Conservation (phyloP, 2,113 vertebrate species). For the Catagonus wagneri region DNA sequence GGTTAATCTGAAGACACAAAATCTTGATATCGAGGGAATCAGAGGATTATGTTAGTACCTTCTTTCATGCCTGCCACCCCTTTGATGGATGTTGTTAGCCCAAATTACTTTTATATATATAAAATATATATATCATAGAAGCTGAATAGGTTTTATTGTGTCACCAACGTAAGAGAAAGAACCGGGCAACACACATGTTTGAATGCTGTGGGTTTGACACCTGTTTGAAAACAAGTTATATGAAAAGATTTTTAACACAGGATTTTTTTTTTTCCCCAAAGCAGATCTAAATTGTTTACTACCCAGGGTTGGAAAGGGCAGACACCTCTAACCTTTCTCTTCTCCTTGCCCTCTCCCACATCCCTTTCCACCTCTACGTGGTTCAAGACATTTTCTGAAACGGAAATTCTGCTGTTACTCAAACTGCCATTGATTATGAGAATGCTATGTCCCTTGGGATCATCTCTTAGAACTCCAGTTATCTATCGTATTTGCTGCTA, state of each 20-base stretch:
- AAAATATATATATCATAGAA: slow-evolving; percentile 66
- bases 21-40: slow-evolving; percentile 63
- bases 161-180: slow-evolving; percentile 55
- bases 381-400: slow-evolving; percentile 86
- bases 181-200: slow-evolving; percentile 69
- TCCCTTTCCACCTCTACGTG: slow-evolving; percentile 82
- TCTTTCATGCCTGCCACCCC: slow-evolving; percentile 74
- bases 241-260: slow-evolving; percentile 84
- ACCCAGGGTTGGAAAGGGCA: slow-evolving; percentile 78
- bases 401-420: slow-evolving; percentile 86
- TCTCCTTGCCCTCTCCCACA: slow-evolving; percentile 62
- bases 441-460: slow-evolving; percentile 85
- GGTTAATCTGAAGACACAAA: slow-evolving; percentile 66
- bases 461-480: slow-evolving; percentile 81
- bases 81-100: slow-evolving; percentile 81
- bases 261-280: slow-evolving; percentile 84
- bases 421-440: slow-evolving; percentile 85
- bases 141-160: slow-evolving; percentile 57
- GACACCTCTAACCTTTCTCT: slow-evolving; percentile 76
- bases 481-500: slow-evolving; percentile 89
- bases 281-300: slow-evolving; percentile 85
- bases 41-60: slow-evolving; percentile 51
- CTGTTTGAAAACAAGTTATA: slow-evolving; percentile 87
- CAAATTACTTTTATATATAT: slow-evolving; percentile 57
- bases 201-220: slow-evolving; percentile 91